Percentiles rank a stretch among this genome's conserved stretches.
Evolutionary conservation across 2,113 vertebrate species (phyloP).

Genomic region (Meleagris gallopavo): DNA sequence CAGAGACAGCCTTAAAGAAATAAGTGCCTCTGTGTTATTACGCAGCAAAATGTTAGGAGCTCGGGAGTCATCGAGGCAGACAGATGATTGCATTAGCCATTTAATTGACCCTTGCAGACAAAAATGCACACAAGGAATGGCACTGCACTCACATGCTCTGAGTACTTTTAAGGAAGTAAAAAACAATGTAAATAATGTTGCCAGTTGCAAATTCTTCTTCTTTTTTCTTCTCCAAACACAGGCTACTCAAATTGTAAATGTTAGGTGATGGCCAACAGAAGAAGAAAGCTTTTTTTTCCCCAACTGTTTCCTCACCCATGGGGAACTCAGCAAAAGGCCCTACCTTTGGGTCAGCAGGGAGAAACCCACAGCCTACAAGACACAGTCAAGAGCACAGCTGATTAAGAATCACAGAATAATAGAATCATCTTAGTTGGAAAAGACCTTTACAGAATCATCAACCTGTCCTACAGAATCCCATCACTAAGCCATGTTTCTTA

Average conservation of each 20-base stretch:
- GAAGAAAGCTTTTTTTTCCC: neutral
- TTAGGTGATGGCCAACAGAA: neutral
- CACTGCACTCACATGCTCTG: neutral
- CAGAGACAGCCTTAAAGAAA: neutral
- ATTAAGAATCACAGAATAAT: neutral
- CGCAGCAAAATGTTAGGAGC: neutral
- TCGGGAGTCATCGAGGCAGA: neutral
- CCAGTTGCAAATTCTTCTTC: neutral
- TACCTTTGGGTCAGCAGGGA: neutral
- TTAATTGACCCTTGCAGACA: neutral
- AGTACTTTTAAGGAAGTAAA: neutral
- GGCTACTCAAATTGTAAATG: neutral
- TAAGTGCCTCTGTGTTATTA: neutral
- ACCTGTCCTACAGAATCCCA: neutral
- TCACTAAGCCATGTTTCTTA: neutral
- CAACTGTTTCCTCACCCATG: neutral
- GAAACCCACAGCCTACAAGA: neutral
- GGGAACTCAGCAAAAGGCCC: neutral
- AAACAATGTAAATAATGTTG: neutral
- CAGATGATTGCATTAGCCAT: conserved; percentile 15
- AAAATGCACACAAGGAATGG: neutral
- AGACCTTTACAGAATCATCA: neutral
- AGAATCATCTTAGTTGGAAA: neutral
- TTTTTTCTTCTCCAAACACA: neutral
- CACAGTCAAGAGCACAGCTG: accelerated